Base-by-base conservation (phyloP, 2,888 invertebrate species). In the Helicoverpa assulta region DNA sequence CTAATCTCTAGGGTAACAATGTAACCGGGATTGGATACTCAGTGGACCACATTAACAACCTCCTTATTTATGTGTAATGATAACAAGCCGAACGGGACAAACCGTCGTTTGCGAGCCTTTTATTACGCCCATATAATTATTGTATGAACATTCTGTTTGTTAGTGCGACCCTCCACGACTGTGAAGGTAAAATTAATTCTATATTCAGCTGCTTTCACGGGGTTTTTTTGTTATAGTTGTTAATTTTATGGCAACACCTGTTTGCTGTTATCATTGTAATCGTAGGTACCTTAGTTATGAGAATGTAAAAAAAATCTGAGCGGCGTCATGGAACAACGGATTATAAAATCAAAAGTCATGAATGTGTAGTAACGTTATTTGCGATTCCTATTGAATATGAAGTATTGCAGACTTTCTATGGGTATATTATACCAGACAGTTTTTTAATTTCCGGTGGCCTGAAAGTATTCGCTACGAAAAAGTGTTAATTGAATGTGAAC, bases 361-460 rank as follows among this genome's bases (percentile, higher is more conserved):
- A 54, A 52, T 56, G 33, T 68, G 59, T 67, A 47, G 59, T 43
- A n/a, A 50, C 65, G 64, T 71, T 68, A 37, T 60, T 33, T 47
- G 68, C 69, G 70, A 59, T 59, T 54, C 61, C 58, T 60, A 43
- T 51, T 65, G 72, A 72, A 78, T 78, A 78, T 73, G 59, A 70
- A 75, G 57, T 71, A 71, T 70, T 69, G 67, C 70, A 70, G 74
- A 75, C 75, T 85, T 80, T 83, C 73, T 79, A 85, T 84, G 82
- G 61, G 50, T 85, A 81, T 85, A 88, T 56, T 56, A 61, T 82
- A 85, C 85, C 85, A 90, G 91, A 91, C 92, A 92, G 91, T 92
- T 94, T 94, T 87, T 94, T 94, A 94, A 95, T 95, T 95, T 94
- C 95, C 94, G 94, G 91, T 86, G 86, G 87, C 86, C 89, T 87